Evolutionary conservation across 2,113 vertebrate species (phyloP).

Genomic region (Oryctolagus cuniculus): mOryCun1.1 NC_091432.1:129215001-129215500

Average conservation of each 20-base stretch:
- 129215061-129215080: not conserved
- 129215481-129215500: not conserved
- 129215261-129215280: not conserved
- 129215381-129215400: not conserved
- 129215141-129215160: not conserved
- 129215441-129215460: not conserved
- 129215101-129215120: not conserved
- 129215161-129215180: not conserved
- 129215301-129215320: too few species aligned
- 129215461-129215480: not conserved
- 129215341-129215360: not conserved
- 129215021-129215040: too few species aligned
- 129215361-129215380: not conserved
- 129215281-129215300: not conserved
- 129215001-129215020: too few species aligned
- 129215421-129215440: not conserved
- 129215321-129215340: not conserved
- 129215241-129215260: not conserved
- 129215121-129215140: not conserved
- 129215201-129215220: not conserved
- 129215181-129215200: too few species aligned
- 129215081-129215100: not conserved
- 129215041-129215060: too few species aligned
- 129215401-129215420: not conserved
- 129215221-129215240: not conserved